Percentiles rank a stretch among this genome's conserved stretches.
Evolutionary conservation across 2,113 vertebrate genomes (phyloP).

Genomic region (Nettapus auritus): DNA sequence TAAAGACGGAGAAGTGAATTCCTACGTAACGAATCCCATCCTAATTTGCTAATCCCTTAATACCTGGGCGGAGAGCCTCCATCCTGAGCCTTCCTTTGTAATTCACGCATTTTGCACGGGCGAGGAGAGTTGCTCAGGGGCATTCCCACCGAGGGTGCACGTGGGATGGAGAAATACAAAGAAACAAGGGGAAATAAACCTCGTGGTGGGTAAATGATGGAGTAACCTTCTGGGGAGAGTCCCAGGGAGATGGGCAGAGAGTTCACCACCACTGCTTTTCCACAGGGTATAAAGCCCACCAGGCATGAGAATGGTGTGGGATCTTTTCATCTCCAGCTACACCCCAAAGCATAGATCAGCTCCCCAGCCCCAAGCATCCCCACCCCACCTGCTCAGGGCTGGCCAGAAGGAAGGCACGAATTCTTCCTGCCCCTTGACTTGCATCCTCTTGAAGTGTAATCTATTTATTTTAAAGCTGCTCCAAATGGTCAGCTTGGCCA

Average conservation of each 20-base stretch:
- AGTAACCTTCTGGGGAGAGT: not conserved
- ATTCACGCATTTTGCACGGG: not conserved
- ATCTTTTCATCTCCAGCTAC: not conserved
- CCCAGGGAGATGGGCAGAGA: not conserved
- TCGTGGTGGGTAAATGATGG: not conserved
- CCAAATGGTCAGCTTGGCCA: not conserved
- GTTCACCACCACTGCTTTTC: not conserved
- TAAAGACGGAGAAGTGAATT: not conserved
- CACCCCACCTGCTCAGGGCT: not conserved
- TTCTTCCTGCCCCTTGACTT: not conserved
- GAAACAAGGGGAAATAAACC: not conserved
- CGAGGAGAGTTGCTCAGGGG: not conserved
- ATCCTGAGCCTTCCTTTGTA: conserved; percentile 2
- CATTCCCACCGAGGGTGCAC: not conserved
- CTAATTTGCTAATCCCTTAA: conserved; percentile 12
- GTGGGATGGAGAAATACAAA: not conserved
- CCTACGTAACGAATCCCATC: not conserved
- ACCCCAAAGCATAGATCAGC: not conserved
- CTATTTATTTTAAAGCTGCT: not conserved
- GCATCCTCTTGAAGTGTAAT: not conserved
- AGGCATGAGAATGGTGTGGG: fast-evolving
- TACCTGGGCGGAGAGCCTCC: not conserved
- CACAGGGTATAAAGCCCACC: not conserved
- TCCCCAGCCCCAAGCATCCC: not conserved
- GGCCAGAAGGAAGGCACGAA: fast-evolving